Evolutionary conservation across 2,113 vertebrate species (phyloP), one percentile per base, ranked within the genome.

Genomic region (Nansenia antarctica): DNA sequence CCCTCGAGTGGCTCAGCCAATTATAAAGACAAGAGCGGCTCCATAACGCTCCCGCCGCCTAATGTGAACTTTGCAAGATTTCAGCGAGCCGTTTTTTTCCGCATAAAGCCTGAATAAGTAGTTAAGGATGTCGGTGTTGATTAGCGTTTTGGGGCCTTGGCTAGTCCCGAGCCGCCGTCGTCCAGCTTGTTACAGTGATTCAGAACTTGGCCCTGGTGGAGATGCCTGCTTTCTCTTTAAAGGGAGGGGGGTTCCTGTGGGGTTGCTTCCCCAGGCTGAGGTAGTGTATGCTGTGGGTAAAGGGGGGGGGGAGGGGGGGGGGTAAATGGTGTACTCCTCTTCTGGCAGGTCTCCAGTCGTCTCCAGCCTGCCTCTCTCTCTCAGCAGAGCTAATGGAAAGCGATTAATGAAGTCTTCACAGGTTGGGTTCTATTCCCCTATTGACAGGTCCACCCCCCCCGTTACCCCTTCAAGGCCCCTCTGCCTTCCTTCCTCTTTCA

Each of bases 401-500:
- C 61, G 71, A 76, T 80, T 76, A 65, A 81, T 62, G 62, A 75
- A 53, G 66, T 68, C 73, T 58, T 69, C n/a, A 30, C 37, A 70
- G 63, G 69, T 59, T 72, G 26, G 55, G 26, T 22, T 47, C 14
- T 27, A 24, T 11, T n/a, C 37, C 5, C 29, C 3, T 27, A 55
- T 55, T 55, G 53, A 55, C 53, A 55, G 53, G 14, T 32, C 30
- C 29, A 18, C 31, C 27, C 7, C 27, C 7, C 4, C 57, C 6
- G 3, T 20, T 22, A n/a, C 12, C 14, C 14, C 54, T 59, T 15
- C n/a, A 15, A 31, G 7, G 14, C 15, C 32, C 7, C 29, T 59
- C 57, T n/a, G 2, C 29, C 30, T 32, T 8, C 12, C 12, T 27
- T 20, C 30, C 24, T n/a, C 29, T 32, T 18, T 59, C 18, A 8